Conservation (phyloP, 2,888 invertebrate species). For the Callyntrura sp. region DNA sequence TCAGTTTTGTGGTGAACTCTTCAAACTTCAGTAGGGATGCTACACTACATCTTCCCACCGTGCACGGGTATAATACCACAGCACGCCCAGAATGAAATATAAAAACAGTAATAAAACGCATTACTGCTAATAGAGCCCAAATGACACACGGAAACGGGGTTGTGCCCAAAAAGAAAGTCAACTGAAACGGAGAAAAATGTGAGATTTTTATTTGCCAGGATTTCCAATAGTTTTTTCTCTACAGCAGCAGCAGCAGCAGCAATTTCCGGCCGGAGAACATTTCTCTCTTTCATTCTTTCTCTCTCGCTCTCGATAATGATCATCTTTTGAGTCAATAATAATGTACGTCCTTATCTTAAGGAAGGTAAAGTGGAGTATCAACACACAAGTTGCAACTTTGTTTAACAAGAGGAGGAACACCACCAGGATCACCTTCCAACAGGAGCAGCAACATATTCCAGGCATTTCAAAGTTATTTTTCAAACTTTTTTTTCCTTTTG, state of each 20-base stretch:
- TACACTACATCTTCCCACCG: not conserved
- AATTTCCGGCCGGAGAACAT: not conserved
- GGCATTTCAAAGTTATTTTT: slow-evolving; percentile 15
- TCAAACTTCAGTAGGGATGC: not conserved
- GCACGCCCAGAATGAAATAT: slow-evolving; percentile 21
- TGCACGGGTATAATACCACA: not conserved
- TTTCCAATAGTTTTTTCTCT: not conserved
- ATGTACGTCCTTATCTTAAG: not conserved
- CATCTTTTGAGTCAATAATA: slow-evolving; percentile 42
- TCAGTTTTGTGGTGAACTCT: not conserved
- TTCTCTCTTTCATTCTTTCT: not conserved
- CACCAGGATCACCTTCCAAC: not conserved
- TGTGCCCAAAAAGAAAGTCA: too few species aligned
- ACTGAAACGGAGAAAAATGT: not conserved
- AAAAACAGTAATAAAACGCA: slow-evolving; percentile 51
- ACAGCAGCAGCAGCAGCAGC: not conserved
- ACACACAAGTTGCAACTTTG: slow-evolving; percentile 3
- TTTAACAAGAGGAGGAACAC: not conserved
- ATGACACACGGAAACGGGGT: not conserved
- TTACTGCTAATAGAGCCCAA: slow-evolving; percentile 59
- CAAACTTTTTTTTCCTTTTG: not conserved
- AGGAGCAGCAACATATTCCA: not conserved
- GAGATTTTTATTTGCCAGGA: slow-evolving; percentile 25
- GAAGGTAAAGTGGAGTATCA: slow-evolving; percentile 22
- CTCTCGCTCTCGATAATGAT: not conserved